Evolutionary conservation across 2,797 vertebrate genomes (phyloP).

Genomic region (Masticophis lateralis): DNA sequence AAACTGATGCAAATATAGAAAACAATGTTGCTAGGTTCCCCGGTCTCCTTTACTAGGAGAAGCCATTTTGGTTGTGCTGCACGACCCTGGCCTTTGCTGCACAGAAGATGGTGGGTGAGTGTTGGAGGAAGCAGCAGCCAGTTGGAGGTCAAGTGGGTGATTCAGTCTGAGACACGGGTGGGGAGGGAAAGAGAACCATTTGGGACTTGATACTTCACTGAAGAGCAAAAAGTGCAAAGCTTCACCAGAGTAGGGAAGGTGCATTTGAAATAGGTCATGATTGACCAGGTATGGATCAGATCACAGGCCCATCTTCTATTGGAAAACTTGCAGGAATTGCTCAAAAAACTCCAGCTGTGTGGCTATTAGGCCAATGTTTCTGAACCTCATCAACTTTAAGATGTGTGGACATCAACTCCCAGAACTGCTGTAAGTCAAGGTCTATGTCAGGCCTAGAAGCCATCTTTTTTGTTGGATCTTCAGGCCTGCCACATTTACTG

Average conservation of each 20-base stretch:
- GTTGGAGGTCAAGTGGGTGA: background rate
- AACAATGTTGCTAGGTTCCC: constrained; percentile 58
- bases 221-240: background rate
- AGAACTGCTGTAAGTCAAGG: background rate
- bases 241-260: background rate
- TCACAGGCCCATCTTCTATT: background rate
- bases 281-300: background rate
- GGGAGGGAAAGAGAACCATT: background rate
- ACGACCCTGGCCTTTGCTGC: background rate
- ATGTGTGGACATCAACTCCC: background rate
- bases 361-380: background rate
- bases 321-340: background rate
- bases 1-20: constrained; percentile 45
- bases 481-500: too few species aligned
- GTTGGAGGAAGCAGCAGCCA: background rate
- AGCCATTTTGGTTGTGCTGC: fast-evolving
- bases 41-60: background rate
- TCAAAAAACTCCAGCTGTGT: background rate
- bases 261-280: background rate
- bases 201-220: background rate
- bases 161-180: background rate
- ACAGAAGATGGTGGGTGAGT: background rate
- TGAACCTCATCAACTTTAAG: background rate
- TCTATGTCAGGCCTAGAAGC: too few species aligned
- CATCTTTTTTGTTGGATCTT: too few species aligned